Conservation (phyloP, 2,113 vertebrate genomes). For the Aplodontia rufa region DNA sequence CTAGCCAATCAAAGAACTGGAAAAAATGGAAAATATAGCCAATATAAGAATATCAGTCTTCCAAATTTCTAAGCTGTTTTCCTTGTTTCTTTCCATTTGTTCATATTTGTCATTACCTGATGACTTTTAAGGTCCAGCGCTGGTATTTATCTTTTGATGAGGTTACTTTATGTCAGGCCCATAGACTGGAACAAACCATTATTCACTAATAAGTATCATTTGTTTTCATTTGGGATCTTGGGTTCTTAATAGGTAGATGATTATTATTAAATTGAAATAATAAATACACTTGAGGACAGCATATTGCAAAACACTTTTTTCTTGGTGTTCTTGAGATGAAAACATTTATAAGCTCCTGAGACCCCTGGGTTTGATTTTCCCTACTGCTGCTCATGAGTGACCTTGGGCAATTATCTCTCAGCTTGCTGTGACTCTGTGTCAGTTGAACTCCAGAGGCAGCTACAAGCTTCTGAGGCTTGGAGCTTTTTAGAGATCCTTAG, state of each 20-base stretch:
- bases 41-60: conserved; percentile 52
- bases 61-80: conserved; percentile 11
- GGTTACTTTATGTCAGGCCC: conserved; percentile 62
- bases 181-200: conserved; percentile 69
- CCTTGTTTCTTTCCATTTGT: conserved; percentile 56
- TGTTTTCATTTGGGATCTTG: conserved; percentile 71
- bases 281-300: conserved; percentile 59
- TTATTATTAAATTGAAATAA: conserved; percentile 72
- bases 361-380: conserved; percentile 48
- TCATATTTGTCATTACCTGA: conserved; percentile 65
- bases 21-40: conserved; percentile 26
- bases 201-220: conserved; percentile 71
- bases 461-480: conserved; percentile 15
- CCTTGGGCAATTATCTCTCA: conserved; percentile 44
- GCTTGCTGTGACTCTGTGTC: neutral
- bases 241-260: conserved; percentile 52
- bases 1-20: neutral
- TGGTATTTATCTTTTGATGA: conserved; percentile 71
- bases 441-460: neutral
- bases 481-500: neutral
- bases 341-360: conserved; percentile 47
- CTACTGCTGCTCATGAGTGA: conserved; percentile 31
- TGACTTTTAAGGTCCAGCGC: conserved; percentile 51
- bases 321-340: conserved; percentile 53
- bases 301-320: conserved; percentile 46